Conservation (phyloP, 30 jellyfish, hydroid and myxozoan genomes). For the Haliclystus octoradiatus region DNA sequence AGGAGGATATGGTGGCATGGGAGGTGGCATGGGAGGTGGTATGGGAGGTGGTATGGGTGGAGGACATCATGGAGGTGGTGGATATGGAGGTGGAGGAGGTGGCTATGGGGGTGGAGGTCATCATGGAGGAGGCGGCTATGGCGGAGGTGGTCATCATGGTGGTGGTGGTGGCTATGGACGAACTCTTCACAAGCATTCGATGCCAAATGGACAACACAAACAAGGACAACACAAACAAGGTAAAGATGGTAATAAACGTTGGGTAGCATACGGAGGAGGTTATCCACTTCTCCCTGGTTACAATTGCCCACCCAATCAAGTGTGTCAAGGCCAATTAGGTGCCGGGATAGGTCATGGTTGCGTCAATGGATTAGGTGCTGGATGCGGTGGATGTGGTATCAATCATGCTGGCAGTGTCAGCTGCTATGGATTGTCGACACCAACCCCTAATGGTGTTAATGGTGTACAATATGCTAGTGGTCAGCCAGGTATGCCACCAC, state of each 20-base stretch:
- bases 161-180: constrained; percentile 53
- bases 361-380: constrained; percentile 40
- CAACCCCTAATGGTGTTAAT: too few species aligned
- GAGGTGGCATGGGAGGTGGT: constrained; percentile 31
- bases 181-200: background rate
- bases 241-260: background rate
- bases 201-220: background rate
- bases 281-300: background rate
- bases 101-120: constrained; percentile 22
- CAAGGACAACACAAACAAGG: background rate
- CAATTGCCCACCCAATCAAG: background rate
- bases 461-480: background rate
- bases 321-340: constrained; percentile 14
- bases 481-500: constrained; percentile 6
- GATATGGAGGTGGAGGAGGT: constrained; percentile 24
- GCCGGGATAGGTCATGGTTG: background rate
- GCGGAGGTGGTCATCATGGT: constrained; percentile 6
- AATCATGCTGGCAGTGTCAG: constrained; percentile 38
- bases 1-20: background rate
- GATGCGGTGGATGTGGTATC: constrained; percentile 33
- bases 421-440: background rate
- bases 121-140: constrained; percentile 2
- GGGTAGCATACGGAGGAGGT: background rate
- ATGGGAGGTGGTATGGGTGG: constrained; percentile 34
- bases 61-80: constrained; percentile 25